Conservation (phyloP, 2,888 invertebrate species). For the Melieria omissa region DNA sequence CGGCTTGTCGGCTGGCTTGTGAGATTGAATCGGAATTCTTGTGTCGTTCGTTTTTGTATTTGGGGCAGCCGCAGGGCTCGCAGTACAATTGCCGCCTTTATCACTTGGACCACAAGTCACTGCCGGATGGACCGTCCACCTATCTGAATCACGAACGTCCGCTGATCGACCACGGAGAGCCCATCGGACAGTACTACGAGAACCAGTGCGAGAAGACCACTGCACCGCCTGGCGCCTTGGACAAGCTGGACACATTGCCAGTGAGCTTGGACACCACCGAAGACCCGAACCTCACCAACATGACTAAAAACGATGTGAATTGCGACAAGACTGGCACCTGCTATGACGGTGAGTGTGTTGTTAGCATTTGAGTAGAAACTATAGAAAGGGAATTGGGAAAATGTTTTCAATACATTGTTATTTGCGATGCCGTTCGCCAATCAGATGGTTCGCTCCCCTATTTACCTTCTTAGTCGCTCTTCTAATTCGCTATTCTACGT, state of each 20-base stretch:
- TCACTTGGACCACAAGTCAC: conserved; percentile 90
- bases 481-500: not conserved
- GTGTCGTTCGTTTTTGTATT: conserved; percentile 84
- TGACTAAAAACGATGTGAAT: conserved; percentile 83
- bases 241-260: conserved; percentile 74
- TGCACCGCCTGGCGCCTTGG: conserved; percentile 61
- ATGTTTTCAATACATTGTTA: not conserved
- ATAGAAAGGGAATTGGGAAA: not conserved
- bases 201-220: conserved; percentile 82
- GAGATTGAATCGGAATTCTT: conserved; percentile 94
- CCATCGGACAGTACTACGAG: conserved; percentile 90
- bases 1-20: conserved; percentile 89
- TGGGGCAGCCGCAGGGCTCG: conserved; percentile 74
- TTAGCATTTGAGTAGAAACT: too few relatives aligned
- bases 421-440: not conserved
- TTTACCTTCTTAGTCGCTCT: not conserved
- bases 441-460: not conserved
- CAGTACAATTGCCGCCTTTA: conserved; percentile 92
- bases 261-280: conserved; percentile 82
- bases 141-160: conserved; percentile 91
- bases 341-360: conserved; percentile 81
- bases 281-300: conserved; percentile 78
- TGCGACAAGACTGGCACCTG: conserved; percentile 96
- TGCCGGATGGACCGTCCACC: conserved; percentile 92
- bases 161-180: conserved; percentile 89